Evolutionary conservation across 2,113 vertebrate species (phyloP).

Genomic region (Halcyon malimbica): DNA sequence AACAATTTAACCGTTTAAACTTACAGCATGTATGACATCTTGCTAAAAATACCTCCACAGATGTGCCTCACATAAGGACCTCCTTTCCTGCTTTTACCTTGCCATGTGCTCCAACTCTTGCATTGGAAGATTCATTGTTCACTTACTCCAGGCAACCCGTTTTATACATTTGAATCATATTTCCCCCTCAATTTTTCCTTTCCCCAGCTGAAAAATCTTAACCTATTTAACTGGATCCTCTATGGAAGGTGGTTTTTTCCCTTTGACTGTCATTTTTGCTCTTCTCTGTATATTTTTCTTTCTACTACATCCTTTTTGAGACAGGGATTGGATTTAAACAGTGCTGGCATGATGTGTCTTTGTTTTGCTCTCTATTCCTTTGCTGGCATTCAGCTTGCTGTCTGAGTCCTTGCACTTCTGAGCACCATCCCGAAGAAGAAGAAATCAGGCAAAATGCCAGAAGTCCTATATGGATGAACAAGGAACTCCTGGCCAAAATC

Average conservation of each 20-base stretch:
- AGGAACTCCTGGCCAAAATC: too few relatives aligned
- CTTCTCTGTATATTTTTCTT: neutral
- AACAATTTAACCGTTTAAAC: constrained; percentile 4
- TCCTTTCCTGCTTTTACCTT: neutral
- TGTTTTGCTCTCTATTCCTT: neutral
- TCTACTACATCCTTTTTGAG: neutral
- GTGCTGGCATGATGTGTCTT: neutral
- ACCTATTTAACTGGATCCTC: neutral
- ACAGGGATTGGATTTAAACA: neutral
- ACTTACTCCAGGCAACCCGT: neutral
- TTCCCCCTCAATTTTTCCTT: neutral
- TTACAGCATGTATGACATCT: neutral
- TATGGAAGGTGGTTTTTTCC: neutral
- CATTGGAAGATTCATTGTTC: neutral
- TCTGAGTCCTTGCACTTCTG: neutral
- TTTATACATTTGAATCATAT: neutral
- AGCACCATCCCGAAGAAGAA: neutral
- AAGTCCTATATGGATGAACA: too few relatives aligned
- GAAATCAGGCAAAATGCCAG: too few relatives aligned
- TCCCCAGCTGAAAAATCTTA: neutral
- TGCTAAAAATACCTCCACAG: neutral
- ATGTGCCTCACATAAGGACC: neutral
- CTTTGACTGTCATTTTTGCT: neutral
- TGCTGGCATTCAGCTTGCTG: neutral
- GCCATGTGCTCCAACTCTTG: neutral